Evolutionary conservation across 2,888 invertebrate genomes (phyloP).

Genomic region (Troglohyphantes excavatus): DNA sequence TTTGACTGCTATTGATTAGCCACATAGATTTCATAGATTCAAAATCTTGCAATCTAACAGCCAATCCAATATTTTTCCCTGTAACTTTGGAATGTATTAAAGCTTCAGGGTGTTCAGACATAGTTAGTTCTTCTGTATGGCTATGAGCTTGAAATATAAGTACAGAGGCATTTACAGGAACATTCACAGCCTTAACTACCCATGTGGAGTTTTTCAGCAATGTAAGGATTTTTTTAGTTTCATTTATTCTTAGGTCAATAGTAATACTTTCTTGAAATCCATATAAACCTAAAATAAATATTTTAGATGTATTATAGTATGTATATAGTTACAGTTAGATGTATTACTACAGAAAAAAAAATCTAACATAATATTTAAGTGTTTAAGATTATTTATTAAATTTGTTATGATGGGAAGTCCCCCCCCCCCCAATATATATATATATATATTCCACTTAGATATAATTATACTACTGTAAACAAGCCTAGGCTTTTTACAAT

Average conservation of each 20-base stretch:
- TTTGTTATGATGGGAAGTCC: no score
- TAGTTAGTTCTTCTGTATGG: conserved; percentile 20
- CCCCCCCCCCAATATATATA: no score
- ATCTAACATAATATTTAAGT: no score
- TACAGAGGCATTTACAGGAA: conserved; percentile 13
- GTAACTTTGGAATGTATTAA: conserved; percentile 22
- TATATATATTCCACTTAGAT: no score
- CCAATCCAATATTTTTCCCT: conserved; percentile 57
- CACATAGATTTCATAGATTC: conserved; percentile 46
- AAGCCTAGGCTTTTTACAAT: no score
- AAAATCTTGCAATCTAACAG: conserved; percentile 14
- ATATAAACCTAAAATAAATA: conserved; percentile 31
- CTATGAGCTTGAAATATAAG: conserved; percentile 41
- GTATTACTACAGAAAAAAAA: no score
- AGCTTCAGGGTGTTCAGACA: conserved; percentile 32
- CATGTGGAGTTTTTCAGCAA: neutral
- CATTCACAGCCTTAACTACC: neutral
- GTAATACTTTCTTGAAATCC: conserved; percentile 7
- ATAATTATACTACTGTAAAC: no score
- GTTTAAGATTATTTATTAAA: no score
- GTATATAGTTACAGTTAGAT: no score
- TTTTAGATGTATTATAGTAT: no score
- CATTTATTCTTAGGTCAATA: conserved; percentile 13
- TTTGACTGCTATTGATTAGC: conserved; percentile 26
- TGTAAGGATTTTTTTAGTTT: conserved; percentile 14